Evolutionary conservation across 2,888 invertebrate genomes (phyloP), one percentile per base, ranked within the genome.

Genomic region (Phanerotoma sp.): DNA sequence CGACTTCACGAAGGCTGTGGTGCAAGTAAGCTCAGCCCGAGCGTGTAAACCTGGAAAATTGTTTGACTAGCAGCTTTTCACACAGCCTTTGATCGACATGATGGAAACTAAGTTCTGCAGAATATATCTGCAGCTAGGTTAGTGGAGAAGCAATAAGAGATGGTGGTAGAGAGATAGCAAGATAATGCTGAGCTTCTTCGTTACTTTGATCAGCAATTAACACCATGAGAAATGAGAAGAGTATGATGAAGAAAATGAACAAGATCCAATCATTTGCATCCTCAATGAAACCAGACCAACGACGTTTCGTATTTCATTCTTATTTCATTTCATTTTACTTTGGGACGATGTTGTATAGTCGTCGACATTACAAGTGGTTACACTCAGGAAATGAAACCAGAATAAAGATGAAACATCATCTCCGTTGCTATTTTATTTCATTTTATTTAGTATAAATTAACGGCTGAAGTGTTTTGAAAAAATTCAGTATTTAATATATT

Each of bases 201-300:
- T 45, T 49, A 49, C 66, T 66, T 66, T 64, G 70, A 71, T 70
- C 67, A 67, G 65, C 68, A 70, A 71, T 71, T 70, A 71, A 66
- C 69, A 66, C 65, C 66, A 60, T 54, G 32, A 30, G 22, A 33
- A 20, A 30, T 44, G 45, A n/a, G 50, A 46, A 54, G 35, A 25
- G 18, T 16, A 33, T 25, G 44, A 47, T 21, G 22, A 20, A 15
- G 16, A 55, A 57, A 61, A 47, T 54, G 56, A 50, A 44, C 33
- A 59, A 49, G 56, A 56, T 58, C 40, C 49, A 48, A 37, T 33
- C 18, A 56, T 22, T 40, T 33, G 41, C 20, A 22, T 20, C 41
- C 41, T 41, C 18, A 21, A 15, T 18, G 18, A 41, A 35, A 25
- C 25, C 25, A 25, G 25, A 25, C n/a, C n/a, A n/a, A n/a, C 25